A percentile compares a stretch with the other conserved stretches of the same genome.
phyloP scores from a whole-genome alignment of 1,140 invertebrate genomes.

The Cepaea nemoralis region DNA sequence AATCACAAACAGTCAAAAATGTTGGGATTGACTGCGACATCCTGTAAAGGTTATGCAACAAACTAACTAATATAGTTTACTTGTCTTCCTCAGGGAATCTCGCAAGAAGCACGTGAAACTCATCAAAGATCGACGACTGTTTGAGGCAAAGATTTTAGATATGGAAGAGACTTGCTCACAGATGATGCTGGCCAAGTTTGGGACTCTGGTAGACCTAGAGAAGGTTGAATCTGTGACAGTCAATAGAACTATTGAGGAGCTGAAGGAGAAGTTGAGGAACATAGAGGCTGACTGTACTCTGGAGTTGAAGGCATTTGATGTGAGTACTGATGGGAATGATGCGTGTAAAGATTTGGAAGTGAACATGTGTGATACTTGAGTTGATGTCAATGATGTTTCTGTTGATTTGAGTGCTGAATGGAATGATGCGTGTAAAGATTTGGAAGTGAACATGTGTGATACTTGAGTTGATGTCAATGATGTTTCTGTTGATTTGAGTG shows the following conservation, averaged over 20 bases:
- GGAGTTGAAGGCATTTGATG: slow-evolving; percentile 59
- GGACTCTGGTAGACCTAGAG: slow-evolving; percentile 69
- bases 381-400: too few relatives aligned
- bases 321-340: slow-evolving; percentile 51
- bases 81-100: slow-evolving; percentile 66
- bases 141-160: slow-evolving; percentile 65
- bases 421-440: too few relatives aligned
- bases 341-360: too few relatives aligned
- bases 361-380: too few relatives aligned
- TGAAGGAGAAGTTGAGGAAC: slow-evolving; percentile 67
- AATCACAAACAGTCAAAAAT: too few relatives aligned
- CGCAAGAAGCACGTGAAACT: slow-evolving; percentile 69
- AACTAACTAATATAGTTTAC: too few relatives aligned
- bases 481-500: slow-evolving; percentile 65
- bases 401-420: too few relatives aligned
- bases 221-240: slow-evolving; percentile 70
- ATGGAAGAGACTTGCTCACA: slow-evolving; percentile 68
- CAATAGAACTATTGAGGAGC: slow-evolving; percentile 69
- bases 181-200: slow-evolving; percentile 71
- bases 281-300: slow-evolving; percentile 63
- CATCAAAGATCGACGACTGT: slow-evolving; percentile 69
- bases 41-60: too few relatives aligned
- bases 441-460: too few relatives aligned
- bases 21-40: too few relatives aligned
- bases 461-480: too few relatives aligned